A percentile compares a stretch with the other conserved stretches of the same genome.
These are phyloP conservation scores for Oscarella lobularis DNA, from an alignment of 37 sponge, comb jelly and placozoan genomes.

Conservation along the genomic window DNA sequence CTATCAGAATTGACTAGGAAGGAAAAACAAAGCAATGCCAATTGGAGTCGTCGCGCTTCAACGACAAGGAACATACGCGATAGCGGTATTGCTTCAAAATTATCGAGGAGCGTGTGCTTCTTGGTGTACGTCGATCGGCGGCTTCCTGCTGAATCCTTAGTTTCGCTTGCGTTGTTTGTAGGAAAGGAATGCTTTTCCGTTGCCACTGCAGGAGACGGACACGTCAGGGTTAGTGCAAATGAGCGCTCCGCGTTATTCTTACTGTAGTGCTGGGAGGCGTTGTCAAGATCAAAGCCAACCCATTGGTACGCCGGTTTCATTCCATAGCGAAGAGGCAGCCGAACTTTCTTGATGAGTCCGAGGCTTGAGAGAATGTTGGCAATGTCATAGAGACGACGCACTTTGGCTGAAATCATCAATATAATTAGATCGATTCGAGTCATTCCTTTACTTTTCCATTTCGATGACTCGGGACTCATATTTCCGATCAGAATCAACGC, in stretches of 20 bases:
- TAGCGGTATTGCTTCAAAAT: neutral
- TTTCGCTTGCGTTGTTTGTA: too few relatives aligned
- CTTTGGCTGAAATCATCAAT: conserved; percentile 52
- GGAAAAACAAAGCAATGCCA: neutral
- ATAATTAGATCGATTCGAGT: neutral
- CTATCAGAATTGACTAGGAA: too few relatives aligned
- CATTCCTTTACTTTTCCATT: conserved; percentile 8
- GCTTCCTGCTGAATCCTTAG: too few relatives aligned
- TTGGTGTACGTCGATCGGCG: neutral
- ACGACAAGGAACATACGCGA: neutral
- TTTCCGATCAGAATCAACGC: conserved; percentile 7
- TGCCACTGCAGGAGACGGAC: neutral
- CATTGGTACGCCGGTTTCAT: conserved; percentile 74
- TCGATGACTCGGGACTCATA: conserved; percentile 1
- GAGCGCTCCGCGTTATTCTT: neutral
- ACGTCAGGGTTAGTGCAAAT: neutral
- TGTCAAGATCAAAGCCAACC: conserved; percentile 45
- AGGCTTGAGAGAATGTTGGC: conserved; percentile 79
- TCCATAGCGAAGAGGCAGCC: conserved; percentile 43
- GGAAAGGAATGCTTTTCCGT: neutral
- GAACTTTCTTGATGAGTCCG: conserved; percentile 66
- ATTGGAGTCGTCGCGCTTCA: neutral
- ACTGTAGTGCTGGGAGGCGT: neutral
- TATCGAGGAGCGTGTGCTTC: neutral
- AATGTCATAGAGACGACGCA: conserved; percentile 84